Evolutionary conservation across 2,888 invertebrate species (phyloP), one percentile per base, ranked within the genome.

Genomic region (Hedya salicella): DNA sequence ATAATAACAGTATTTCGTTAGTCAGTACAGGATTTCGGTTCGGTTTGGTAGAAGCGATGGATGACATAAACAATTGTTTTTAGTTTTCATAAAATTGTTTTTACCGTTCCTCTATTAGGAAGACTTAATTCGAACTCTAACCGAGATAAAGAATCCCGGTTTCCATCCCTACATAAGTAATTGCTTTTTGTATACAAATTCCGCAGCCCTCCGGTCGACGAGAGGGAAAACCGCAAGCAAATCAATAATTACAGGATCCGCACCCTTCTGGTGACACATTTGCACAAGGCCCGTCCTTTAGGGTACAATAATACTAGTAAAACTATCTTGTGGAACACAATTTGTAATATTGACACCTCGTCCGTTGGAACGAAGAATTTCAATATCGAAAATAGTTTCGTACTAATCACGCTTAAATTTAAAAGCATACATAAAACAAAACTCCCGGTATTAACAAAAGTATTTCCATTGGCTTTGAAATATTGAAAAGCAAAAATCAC

Each of bases 181-280:
- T 65, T 65, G 59, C 53, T 65, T 65, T 65, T 65, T 65, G 59
- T 65, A 39, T 60, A 65, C 65, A 65, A 65, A 65, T 65, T 65
- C 59, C 65, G 11, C 16, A 39, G 36, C 25, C 59, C 52, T 50
- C 52, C 44, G 32, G 48, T 25, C 17, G 36, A 25, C 25, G 59
- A 53, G 65, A 65, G 59, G 65, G 65, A 65, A 53, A 65, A 60
- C 65, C 65, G 65, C 65, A 48, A 65, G 59, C 60, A 60, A 65
- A 65, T 65, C 65, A 65, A 65, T 65, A 65, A 65, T 65, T 53
- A 65, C 59, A 44, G 65, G 59, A 44, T 60, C 25, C 52, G 39
- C 65, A 53, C 65, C 65, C 65, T 60, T 65, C 36, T 30, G 50
- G 65, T 65, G 53, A 65, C 59, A 60, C 59, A 65, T 65, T 65